Evolutionary conservation across 1,140 invertebrate species (phyloP).

Genomic region (Pseudoatta argentina): DNA sequence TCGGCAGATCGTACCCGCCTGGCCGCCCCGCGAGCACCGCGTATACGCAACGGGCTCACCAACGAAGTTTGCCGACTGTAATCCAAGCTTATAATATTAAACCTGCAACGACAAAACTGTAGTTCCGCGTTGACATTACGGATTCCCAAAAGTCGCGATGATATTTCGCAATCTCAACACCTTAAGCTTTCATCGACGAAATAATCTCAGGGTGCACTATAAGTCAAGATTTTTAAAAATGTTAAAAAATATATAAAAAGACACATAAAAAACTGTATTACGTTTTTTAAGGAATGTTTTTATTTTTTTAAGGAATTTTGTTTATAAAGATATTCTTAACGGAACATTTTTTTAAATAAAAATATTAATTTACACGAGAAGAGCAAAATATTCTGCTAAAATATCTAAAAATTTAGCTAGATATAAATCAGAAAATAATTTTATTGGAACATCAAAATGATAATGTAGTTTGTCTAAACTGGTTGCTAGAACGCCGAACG

Average conservation of each 20-base stretch:
- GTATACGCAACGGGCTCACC: not conserved
- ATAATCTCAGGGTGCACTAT: not conserved
- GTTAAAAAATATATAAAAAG: not conserved
- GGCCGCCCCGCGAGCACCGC: not conserved
- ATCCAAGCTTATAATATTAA: conserved; percentile 56
- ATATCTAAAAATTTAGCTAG: too few species aligned
- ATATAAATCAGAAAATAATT: too few species aligned
- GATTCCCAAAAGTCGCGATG: conserved; percentile 29
- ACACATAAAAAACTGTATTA: not conserved
- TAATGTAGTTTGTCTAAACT: too few species aligned
- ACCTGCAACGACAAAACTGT: conserved; percentile 21
- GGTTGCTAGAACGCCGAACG: too few species aligned
- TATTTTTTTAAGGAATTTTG: too few species aligned
- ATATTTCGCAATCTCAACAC: conserved; percentile 26
- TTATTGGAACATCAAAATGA: too few species aligned
- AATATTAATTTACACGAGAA: too few species aligned
- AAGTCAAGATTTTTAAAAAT: not conserved
- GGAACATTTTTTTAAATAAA: too few species aligned
- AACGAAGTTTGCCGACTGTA: conserved; percentile 16
- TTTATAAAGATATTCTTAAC: too few species aligned
- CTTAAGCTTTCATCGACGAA: not conserved
- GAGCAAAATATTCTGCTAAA: too few species aligned
- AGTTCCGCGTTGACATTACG: conserved; percentile 6
- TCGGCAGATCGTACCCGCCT: conserved; percentile 12
- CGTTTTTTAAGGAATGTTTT: too few species aligned